These are phyloP conservation scores for Hemaris fuciformis DNA, from an alignment of 2,888 invertebrate species.

Conservation along the genomic window DNA sequence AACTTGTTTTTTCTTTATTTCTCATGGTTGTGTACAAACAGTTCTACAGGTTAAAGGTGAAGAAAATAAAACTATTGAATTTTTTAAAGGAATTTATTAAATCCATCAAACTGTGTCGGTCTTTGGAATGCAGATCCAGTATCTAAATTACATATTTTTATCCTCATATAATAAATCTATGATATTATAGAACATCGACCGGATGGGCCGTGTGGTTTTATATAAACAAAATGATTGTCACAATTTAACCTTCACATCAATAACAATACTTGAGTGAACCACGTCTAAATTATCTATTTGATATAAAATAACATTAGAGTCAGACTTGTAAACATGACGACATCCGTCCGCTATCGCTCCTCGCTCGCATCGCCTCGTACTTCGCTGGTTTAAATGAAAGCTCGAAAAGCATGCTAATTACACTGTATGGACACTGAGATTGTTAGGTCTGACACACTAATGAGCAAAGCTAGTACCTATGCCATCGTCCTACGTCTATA, in stretches of 20 bases:
- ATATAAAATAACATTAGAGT: not conserved
- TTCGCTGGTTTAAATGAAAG: slow-evolving; percentile 41
- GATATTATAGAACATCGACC: slow-evolving; percentile 7
- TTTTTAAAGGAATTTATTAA: slow-evolving; percentile 61
- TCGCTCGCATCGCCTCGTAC: not conserved
- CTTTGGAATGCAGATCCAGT: slow-evolving; percentile 77
- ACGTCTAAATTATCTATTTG: not conserved
- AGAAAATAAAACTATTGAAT: slow-evolving; percentile 27
- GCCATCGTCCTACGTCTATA: slow-evolving; percentile 41
- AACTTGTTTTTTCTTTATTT: no score
- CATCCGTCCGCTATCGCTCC: not conserved
- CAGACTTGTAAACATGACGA: not conserved
- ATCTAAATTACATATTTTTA: slow-evolving; percentile 58
- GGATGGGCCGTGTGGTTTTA: not conserved
- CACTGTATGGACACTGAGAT: slow-evolving; percentile 32
- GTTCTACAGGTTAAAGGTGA: not conserved
- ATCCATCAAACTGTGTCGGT: slow-evolving; percentile 76
- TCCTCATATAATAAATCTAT: slow-evolving; percentile 9
- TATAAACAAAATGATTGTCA: not conserved
- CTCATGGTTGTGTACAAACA: not conserved
- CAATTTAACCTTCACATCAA: not conserved
- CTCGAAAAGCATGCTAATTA: slow-evolving; percentile 58
- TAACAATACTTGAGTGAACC: not conserved
- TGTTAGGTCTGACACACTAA: slow-evolving; percentile 58
- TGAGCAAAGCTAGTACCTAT: slow-evolving; percentile 53